Percentiles rank a stretch among this genome's conserved stretches.
Evolutionary conservation across 2,888 invertebrate species (phyloP).

Genomic region (Calameuta filiformis): DNA sequence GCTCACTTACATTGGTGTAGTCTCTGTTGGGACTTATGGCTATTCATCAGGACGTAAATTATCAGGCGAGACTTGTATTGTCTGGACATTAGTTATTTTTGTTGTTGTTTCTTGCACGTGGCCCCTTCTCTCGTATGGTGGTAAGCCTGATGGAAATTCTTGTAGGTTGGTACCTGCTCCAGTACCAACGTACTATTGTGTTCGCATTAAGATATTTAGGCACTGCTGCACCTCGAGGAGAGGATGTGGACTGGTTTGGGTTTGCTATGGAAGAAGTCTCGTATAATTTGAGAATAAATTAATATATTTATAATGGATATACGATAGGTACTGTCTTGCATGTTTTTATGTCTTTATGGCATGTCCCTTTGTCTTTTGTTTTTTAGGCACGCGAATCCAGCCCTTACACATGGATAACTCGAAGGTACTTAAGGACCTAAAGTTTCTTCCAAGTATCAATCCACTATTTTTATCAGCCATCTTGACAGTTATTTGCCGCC

Average conservation of each 20-base stretch:
- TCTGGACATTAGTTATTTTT: not conserved
- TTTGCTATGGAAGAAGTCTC: not conserved
- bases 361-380: slow-evolving; percentile 36
- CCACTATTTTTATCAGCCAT: not conserved
- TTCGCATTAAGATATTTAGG: not conserved
- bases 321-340: slow-evolving; percentile 60
- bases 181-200: not conserved
- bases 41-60: slow-evolving; percentile 30
- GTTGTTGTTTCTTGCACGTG: not conserved
- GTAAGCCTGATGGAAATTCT: not conserved
- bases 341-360: slow-evolving; percentile 55
- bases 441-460: not conserved
- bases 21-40: not conserved
- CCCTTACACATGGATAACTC: not conserved
- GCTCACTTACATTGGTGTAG: not conserved
- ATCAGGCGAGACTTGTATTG: slow-evolving; percentile 33
- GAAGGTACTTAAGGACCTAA: not conserved
- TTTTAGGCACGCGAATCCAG: not conserved
- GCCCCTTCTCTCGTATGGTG: not conserved
- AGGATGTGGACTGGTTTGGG: not conserved
- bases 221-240: not conserved
- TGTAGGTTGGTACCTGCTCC: not conserved
- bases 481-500: not conserved
- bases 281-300: slow-evolving; percentile 63
- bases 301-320: slow-evolving; percentile 65